Evolutionary conservation across 2,797 vertebrate genomes (phyloP).

Genomic region (Esox lucius): DNA sequence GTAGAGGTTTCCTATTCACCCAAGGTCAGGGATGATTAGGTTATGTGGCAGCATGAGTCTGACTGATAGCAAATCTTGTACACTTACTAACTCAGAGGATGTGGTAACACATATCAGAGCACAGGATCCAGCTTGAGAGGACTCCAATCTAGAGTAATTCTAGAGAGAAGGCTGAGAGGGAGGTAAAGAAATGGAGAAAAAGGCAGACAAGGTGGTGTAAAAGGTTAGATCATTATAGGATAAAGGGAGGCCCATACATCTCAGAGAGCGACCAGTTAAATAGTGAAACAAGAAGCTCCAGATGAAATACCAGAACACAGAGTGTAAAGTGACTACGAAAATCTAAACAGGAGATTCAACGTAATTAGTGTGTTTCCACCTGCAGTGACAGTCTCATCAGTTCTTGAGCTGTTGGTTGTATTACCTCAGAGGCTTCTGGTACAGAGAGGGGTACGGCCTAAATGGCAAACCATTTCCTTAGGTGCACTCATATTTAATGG

Average conservation of each 20-base stretch:
- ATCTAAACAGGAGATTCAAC: conserved; percentile 61
- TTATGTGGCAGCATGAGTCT: conserved; percentile 41
- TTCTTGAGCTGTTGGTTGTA: conserved; percentile 48
- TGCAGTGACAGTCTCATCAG: conserved; percentile 68
- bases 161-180: neutral
- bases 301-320: conserved; percentile 57
- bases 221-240: conserved; percentile 4
- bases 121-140: conserved; percentile 15
- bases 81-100: conserved; percentile 30
- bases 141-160: neutral
- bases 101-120: conserved; percentile 20
- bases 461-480: neutral
- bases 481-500: neutral
- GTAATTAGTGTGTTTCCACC: conserved; percentile 73
- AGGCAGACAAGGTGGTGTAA: conserved; percentile 6
- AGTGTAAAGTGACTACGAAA: conserved; percentile 54
- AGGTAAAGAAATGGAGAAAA: conserved; percentile 1
- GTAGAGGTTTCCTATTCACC: conserved; percentile 39
- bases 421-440: conserved; percentile 63
- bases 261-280: conserved; percentile 43
- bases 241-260: conserved; percentile 40
- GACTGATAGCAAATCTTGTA: conserved; percentile 51
- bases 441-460: neutral
- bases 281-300: conserved; percentile 54
- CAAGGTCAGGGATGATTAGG: conserved; percentile 48